Evolutionary conservation across 2,888 invertebrate species (phyloP).

Genomic region (Neuroscelio doddi): DNA sequence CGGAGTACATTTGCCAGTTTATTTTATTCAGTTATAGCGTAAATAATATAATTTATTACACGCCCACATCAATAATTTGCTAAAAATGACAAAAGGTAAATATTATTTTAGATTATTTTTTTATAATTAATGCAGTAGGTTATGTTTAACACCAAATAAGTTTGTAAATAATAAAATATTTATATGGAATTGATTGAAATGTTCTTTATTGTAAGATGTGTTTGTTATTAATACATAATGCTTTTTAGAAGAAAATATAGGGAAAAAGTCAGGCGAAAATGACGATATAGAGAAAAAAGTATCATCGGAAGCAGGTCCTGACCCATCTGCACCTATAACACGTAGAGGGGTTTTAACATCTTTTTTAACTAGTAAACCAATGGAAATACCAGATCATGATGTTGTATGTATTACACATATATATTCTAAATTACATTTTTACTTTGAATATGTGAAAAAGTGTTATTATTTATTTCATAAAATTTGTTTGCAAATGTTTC

Average conservation of each 20-base stretch:
- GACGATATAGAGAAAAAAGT: slow-evolving; percentile 64
- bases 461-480: too few species aligned
- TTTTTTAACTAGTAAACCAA: slow-evolving; percentile 85
- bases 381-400: slow-evolving; percentile 90
- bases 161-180: too few species aligned
- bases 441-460: too few species aligned
- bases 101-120: background rate
- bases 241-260: slow-evolving; percentile 56
- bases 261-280: slow-evolving; percentile 63
- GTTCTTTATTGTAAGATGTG: background rate
- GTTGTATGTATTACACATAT: slow-evolving; percentile 76
- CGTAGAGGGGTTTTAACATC: slow-evolving; percentile 88
- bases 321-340: slow-evolving; percentile 86
- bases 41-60: too few species aligned
- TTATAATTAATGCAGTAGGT: background rate
- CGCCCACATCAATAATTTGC: too few species aligned
- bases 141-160: background rate
- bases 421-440: slow-evolving; percentile 11
- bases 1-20: too few species aligned
- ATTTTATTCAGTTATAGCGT: too few species aligned
- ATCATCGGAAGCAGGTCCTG: slow-evolving; percentile 72
- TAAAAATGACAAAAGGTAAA: background rate
- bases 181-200: too few species aligned
- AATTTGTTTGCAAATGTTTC: too few species aligned
- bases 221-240: background rate